Evolutionary conservation across 2,888 invertebrate genomes (phyloP).

Genomic region (Stenichneumon culpator): DNA sequence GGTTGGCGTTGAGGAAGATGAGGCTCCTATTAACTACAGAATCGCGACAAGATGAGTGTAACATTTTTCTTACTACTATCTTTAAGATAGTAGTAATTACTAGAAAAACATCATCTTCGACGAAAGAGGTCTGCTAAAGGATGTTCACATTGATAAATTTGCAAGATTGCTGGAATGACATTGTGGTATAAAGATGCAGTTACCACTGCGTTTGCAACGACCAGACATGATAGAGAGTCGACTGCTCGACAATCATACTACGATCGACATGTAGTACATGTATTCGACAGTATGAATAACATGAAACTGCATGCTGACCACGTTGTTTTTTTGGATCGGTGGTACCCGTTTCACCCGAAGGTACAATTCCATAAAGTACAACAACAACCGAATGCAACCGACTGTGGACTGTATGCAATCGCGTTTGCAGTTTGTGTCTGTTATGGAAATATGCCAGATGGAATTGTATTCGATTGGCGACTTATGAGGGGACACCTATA

Average conservation of each 20-base stretch:
- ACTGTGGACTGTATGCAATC: background rate
- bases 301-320: conserved; percentile 2
- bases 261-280: background rate
- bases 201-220: conserved; percentile 1
- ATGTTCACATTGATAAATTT: background rate
- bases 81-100: too few species aligned
- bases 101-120: background rate
- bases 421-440: conserved; percentile 3
- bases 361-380: conserved; percentile 10
- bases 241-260: background rate
- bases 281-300: conserved; percentile 12
- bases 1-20: too few species aligned
- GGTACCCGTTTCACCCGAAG: conserved; percentile 14
- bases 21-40: too few species aligned
- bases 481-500: background rate
- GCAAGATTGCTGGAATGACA: conserved; percentile 1
- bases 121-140: background rate
- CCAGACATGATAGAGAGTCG: background rate
- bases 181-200: background rate
- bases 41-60: too few species aligned
- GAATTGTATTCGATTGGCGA: background rate
- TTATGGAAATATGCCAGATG: conserved; percentile 12
- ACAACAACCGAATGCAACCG: background rate
- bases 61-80: too few species aligned
- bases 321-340: background rate